Percentiles rank a stretch among this genome's conserved stretches.
phyloP scores from a whole-genome alignment of 92 coral and sea anemone genomes.

The Phenganax subtilis region DNA sequence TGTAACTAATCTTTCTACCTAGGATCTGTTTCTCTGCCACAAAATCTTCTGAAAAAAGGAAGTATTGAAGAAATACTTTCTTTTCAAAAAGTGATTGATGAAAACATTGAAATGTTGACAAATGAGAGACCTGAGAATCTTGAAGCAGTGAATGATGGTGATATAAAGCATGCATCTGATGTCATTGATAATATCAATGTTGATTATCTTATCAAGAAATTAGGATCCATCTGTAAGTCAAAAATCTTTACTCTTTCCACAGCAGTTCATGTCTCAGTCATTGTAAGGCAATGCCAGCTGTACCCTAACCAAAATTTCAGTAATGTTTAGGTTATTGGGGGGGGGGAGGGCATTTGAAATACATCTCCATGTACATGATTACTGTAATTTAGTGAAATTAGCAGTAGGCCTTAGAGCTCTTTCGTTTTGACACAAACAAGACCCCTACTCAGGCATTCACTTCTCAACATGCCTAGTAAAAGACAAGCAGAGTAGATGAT shows the following conservation, averaged over 20 bases:
- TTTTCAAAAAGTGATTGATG: background rate
- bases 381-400: too few species aligned
- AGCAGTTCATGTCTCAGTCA: background rate
- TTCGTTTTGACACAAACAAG: too few species aligned
- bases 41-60: background rate
- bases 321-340: too few species aligned
- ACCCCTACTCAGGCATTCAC: too few species aligned
- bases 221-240: background rate
- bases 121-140: background rate
- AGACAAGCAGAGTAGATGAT: too few species aligned
- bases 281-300: background rate
- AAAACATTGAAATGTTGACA: background rate
- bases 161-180: too few species aligned
- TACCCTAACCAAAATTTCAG: background rate
- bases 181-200: background rate
- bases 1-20: too few species aligned
- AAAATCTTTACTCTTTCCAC: too few species aligned
- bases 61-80: slow-evolving; percentile 3
- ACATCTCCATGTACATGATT: too few species aligned
- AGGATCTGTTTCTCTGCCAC: background rate
- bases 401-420: too few species aligned
- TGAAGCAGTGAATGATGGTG: slow-evolving; percentile 6
- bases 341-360: too few species aligned
- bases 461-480: too few species aligned
- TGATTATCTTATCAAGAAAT: background rate